Percentiles rank a stretch among this genome's conserved stretches.
Conservation (phyloP, 2,888 invertebrate genomes). For the Trisateles emortualis region DNA sequence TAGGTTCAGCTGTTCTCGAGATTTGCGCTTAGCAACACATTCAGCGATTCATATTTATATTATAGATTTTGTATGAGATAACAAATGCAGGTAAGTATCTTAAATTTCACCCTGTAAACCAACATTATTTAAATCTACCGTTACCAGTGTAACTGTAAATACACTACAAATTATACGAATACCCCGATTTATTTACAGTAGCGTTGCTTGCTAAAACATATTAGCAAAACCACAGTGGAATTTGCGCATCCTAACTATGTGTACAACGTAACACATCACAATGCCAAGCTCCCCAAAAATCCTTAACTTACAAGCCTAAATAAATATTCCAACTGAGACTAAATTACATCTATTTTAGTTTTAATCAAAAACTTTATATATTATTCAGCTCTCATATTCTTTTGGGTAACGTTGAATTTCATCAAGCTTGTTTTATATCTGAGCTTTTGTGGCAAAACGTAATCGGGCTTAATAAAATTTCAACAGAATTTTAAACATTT, state of each 20-base stretch:
- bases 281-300: slow-evolving; percentile 8
- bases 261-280: slow-evolving; percentile 9
- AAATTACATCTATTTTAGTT: slow-evolving; percentile 32
- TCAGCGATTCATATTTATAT: too few species aligned
- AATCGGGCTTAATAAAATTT: slow-evolving; percentile 34
- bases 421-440: slow-evolving; percentile 26
- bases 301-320: slow-evolving; percentile 11
- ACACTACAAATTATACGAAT: not conserved
- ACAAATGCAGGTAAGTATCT: too few species aligned
- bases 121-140: too few species aligned
- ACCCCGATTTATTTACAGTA: not conserved
- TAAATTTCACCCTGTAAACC: too few species aligned
- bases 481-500: slow-evolving; percentile 1
- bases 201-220: not conserved
- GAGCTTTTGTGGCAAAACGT: slow-evolving; percentile 11
- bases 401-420: slow-evolving; percentile 28
- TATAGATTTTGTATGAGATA: too few species aligned
- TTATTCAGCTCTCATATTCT: slow-evolving; percentile 38
- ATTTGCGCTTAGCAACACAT: too few species aligned
- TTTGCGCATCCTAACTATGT: not conserved
- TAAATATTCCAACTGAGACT: slow-evolving; percentile 18
- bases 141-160: not conserved
- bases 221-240: not conserved
- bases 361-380: slow-evolving; percentile 48
- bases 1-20: too few species aligned